Evolutionary conservation across 1,140 invertebrate genomes (phyloP), one percentile per base, ranked within the genome.

Genomic region (Apocrypta bakeri): DNA sequence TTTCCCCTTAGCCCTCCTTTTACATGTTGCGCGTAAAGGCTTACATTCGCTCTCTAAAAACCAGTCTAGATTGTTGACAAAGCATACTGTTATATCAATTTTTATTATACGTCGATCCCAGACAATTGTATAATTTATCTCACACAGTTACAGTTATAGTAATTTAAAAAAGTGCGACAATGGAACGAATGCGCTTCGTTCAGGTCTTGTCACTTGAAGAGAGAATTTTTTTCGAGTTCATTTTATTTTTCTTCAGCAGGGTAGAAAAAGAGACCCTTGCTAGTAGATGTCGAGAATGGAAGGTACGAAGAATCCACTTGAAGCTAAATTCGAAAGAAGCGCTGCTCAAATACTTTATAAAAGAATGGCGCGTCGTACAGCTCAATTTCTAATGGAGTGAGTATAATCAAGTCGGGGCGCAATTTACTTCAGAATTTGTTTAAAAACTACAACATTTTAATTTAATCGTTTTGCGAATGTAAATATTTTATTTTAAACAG

Each of bases 261-360:
- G 69, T 17, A 6, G 31, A 17, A 56, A n/a, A 17, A 37, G 33
- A 72, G 25, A 72, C 42, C 69, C 69, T 40, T n/a, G 48, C 17
- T 27, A 69, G n/a, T 37, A 33, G 61, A 76, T 61, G 14, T n/a
- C 12, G 14, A 24, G 27, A 11, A 63, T 14, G 29, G 68, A 69
- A n/a, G 27, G 12, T 21, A 33, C 24, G 68, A 37, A 69, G 33
- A 72, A 42, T 42, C 69, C 33, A 72, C 69, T 72, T 72, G 40
- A 74, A 61, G n/a, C 71, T 27, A 64, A 40, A 72, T 72, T 72
- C 33, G 37, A 72, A 72, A 72, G 33, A 72, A 72, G 33, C 69
- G 69, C 21, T 12, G n/a, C 24, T 40, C 37, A 40, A 72, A 72
- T 33, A 33, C 69, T 72, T 1, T 40, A n/a, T n/a, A 42, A 72